Evolutionary conservation across 2,113 vertebrate genomes (phyloP), one percentile per base, ranked within the genome.

Genomic region (Hiodon tergisus): DNA sequence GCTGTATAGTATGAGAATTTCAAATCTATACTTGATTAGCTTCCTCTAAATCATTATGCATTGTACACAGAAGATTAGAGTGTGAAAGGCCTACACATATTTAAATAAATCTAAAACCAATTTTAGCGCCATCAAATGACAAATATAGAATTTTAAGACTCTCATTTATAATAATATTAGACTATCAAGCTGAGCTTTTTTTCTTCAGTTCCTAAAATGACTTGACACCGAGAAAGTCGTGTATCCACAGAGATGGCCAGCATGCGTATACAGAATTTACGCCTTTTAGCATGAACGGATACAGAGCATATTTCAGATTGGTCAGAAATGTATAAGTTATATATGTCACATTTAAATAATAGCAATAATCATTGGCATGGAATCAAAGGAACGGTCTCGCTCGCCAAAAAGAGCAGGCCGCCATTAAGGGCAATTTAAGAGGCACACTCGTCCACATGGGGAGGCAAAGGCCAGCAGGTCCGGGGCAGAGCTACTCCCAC

Each of bases 401-500:
- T 31, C 2, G 31, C 31, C 31, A 31, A 31, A 31, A 31, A 31
- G 31, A 31, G 31, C 31, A 69, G 67, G 67, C 9, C 10, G 51
- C 17, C 16, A 54, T 13, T 14, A 54, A 6, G 16, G 51, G 1
- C n/a, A 11, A 52, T 9, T 0, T 14, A 17, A 65, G 51, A 69
- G 16, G 52, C 52, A 54, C n/a, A 16, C 51, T 68, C 10, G 55
- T n/a, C 16, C 51, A 54, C 53, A 55, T 10, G 2, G n/a, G 65
- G 11, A 11, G n/a, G 17, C 48, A 57, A 11, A 58, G 53, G 16
- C 3, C 5, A n/a, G 50, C 16, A 17, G 17, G 51, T 31, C 31
- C 31, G 31, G 31, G 31, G 31, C 16, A 53, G 58, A 54, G 65
- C 63, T 73, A 91, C 83, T 90, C 89, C 89, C 91, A 91, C 87